Evolutionary conservation across 2,888 invertebrate species (phyloP).

Genomic region (Zygogramma bicolorata): DNA sequence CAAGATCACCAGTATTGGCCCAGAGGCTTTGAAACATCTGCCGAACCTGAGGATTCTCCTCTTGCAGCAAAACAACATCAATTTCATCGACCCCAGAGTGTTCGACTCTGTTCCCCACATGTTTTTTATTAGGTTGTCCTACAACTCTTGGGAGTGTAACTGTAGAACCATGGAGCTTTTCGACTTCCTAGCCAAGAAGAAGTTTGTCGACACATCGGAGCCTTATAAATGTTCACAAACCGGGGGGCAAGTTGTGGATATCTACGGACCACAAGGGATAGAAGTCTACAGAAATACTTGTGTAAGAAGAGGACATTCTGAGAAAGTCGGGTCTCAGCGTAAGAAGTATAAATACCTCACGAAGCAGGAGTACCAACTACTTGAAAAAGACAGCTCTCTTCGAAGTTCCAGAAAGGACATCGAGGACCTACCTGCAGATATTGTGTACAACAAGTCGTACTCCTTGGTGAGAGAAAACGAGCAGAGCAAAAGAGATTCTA

Average conservation of each 20-base stretch:
- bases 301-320: background rate
- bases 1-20: conserved; percentile 55
- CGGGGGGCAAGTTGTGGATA: conserved; percentile 44
- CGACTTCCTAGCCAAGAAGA: conserved; percentile 49
- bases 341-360: background rate
- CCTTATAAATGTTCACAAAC: conserved; percentile 50
- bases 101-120: conserved; percentile 48
- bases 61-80: conserved; percentile 61
- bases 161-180: conserved; percentile 58
- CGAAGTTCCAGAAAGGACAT: background rate
- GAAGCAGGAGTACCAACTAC: background rate
- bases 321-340: background rate
- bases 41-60: conserved; percentile 59
- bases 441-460: conserved; percentile 23
- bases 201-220: conserved; percentile 50
- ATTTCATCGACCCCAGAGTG: conserved; percentile 51
- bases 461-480: conserved; percentile 29
- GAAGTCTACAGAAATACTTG: conserved; percentile 22
- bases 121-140: conserved; percentile 54
- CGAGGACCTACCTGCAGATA: background rate
- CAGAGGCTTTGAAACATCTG: conserved; percentile 52
- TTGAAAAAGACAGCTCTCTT: background rate
- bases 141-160: conserved; percentile 59
- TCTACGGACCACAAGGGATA: conserved; percentile 47
- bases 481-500: background rate